A percentile compares a stretch with the other conserved stretches of the same genome.
phyloP scores from a whole-genome alignment of 2,113 vertebrate species.

The Prionailurus viverrinus region DNA sequence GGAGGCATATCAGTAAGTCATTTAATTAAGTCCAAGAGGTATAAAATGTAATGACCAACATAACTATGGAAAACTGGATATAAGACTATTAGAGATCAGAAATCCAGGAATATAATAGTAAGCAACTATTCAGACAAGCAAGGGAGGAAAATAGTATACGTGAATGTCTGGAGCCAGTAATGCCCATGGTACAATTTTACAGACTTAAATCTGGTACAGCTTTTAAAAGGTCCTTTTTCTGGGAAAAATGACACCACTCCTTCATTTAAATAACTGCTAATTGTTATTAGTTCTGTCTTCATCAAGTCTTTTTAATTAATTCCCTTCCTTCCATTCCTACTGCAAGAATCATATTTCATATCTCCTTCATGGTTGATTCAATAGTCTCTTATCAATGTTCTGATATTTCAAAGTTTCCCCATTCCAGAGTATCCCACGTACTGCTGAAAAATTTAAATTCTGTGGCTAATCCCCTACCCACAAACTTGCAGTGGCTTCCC shows the following conservation, averaged over 20 bases:
- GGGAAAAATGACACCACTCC: not conserved
- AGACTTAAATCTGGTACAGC: not conserved
- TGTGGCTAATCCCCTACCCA: not conserved
- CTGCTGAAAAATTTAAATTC: not conserved
- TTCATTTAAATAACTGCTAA: not conserved
- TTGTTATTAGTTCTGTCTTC: not conserved
- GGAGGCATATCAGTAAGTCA: not conserved
- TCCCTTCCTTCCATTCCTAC: not conserved
- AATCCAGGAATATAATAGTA: not conserved
- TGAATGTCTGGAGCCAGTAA: not conserved
- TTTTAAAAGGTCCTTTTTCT: not conserved
- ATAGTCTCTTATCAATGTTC: not conserved
- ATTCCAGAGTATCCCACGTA: not conserved
- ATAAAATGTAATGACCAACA: slow-evolving; percentile 11
- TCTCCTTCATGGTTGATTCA: not conserved
- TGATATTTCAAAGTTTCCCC: not conserved
- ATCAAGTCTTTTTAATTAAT: slow-evolving; percentile 10
- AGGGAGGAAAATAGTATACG: not conserved
- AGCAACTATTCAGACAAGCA: not conserved
- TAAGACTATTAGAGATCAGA: not conserved
- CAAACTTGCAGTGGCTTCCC: not conserved
- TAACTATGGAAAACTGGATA: not conserved
- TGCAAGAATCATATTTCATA: not conserved
- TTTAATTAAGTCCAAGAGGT: slow-evolving; percentile 4
- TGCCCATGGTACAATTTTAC: not conserved